Evolutionary conservation across 2,888 invertebrate species (phyloP).

Genomic region (Hanleya hanleyi): DNA sequence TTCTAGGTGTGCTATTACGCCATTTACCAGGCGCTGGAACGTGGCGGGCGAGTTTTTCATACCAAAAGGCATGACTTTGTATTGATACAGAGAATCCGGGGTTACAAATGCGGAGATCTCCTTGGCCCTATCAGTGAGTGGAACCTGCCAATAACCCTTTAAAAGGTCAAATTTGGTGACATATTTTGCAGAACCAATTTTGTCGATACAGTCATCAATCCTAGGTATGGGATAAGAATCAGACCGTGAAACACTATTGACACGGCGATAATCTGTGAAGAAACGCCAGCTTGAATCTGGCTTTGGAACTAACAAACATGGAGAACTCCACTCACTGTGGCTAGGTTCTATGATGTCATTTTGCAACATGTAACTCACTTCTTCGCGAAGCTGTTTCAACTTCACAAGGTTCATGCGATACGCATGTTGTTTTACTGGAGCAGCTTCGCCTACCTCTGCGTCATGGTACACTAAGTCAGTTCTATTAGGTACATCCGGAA

Average conservation of each 20-base stretch:
- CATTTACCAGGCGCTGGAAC: slow-evolving; percentile 36
- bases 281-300: slow-evolving; percentile 33
- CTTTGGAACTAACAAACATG: too few species aligned
- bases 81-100: slow-evolving; percentile 39
- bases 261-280: slow-evolving; percentile 42
- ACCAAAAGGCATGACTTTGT: slow-evolving; percentile 43
- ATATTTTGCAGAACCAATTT: slow-evolving; percentile 40
- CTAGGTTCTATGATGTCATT: slow-evolving; percentile 47
- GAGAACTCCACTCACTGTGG: slow-evolving; percentile 44
- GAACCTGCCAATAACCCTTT: slow-evolving; percentile 38
- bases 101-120: slow-evolving; percentile 43
- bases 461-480: too few species aligned
- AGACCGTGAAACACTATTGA: slow-evolving; percentile 42
- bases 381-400: slow-evolving; percentile 16
- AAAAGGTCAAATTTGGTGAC: slow-evolving; percentile 46
- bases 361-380: slow-evolving; percentile 40
- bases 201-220: slow-evolving; percentile 48
- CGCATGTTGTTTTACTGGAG: too few species aligned
- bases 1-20: too few species aligned
- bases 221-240: slow-evolving; percentile 45
- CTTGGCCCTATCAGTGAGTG: slow-evolving; percentile 35
- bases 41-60: slow-evolving; percentile 40
- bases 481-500: too few species aligned
- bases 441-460: too few species aligned
- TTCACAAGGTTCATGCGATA: too few species aligned